A percentile compares a stretch with the other conserved stretches of the same genome.
Conservation (phyloP, 2,888 invertebrate species). For the Eupithecia inturbata region DNA sequence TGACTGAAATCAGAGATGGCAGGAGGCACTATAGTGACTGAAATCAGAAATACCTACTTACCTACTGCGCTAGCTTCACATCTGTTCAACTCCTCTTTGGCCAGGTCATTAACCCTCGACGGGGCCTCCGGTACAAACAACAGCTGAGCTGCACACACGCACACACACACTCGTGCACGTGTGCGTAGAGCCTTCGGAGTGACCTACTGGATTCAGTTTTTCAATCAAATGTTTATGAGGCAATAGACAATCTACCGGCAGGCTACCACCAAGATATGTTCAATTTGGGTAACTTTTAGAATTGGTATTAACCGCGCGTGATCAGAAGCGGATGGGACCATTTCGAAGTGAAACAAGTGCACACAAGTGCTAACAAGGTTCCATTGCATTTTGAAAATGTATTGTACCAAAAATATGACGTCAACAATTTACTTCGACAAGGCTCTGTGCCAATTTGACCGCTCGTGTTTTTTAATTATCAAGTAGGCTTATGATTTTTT, state of each 20-base stretch:
- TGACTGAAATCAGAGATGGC: too few relatives aligned
- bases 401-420: not conserved
- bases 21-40: too few relatives aligned
- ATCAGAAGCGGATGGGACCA: not conserved
- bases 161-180: constrained; percentile 20
- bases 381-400: not conserved
- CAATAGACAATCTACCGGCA: constrained; percentile 2
- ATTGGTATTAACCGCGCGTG: not conserved
- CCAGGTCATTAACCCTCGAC: constrained; percentile 67
- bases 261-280: not conserved
- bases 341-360: not conserved
- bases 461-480: not conserved
- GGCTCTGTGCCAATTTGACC: not conserved
- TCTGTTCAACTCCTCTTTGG: constrained; percentile 58
- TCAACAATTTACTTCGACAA: not conserved
- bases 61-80: too few relatives aligned
- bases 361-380: not conserved
- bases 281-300: not conserved
- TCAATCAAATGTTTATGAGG: constrained; percentile 32
- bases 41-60: too few relatives aligned
- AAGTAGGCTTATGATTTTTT: not conserved
- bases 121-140: constrained; percentile 73
- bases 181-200: constrained; percentile 31
- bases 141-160: constrained; percentile 63
- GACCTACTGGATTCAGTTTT: constrained; percentile 31